A percentile compares a stretch with the other conserved stretches of the same genome.
Conservation (phyloP, 2,888 invertebrate genomes). For the Stenichneumon culpator region DNA sequence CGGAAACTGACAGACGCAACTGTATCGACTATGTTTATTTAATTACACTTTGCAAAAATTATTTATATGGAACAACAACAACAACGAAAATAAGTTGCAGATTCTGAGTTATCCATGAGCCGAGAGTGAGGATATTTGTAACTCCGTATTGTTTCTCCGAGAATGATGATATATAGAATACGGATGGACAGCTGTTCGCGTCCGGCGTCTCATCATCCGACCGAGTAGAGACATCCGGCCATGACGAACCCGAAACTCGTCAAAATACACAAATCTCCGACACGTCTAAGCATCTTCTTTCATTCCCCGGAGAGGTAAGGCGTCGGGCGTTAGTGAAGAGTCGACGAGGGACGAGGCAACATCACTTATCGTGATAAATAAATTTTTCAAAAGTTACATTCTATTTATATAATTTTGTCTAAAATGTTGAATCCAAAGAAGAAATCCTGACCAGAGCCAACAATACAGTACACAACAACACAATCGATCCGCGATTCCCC, state of each 20-base stretch:
- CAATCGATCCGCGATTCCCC: slow-evolving; percentile 67
- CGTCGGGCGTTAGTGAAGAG: slow-evolving; percentile 23
- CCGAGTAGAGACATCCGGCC: slow-evolving; percentile 82
- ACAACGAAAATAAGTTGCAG: background rate
- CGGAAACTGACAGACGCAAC: background rate
- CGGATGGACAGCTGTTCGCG: slow-evolving; percentile 79
- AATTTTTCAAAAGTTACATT: background rate
- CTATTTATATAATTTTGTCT: background rate
- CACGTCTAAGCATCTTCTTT: slow-evolving; percentile 60
- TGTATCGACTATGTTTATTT: background rate
- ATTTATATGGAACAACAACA: background rate
- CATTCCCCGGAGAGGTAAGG: slow-evolving; percentile 37
- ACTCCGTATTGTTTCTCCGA: background rate
- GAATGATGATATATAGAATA: slow-evolving; percentile 12
- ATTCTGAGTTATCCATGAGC: background rate
- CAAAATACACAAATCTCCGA: slow-evolving; percentile 83
- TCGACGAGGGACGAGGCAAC: background rate
- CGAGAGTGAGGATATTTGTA: too few relatives aligned
- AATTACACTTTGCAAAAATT: background rate
- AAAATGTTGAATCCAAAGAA: background rate
- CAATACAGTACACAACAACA: background rate
- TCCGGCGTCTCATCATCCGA: slow-evolving; percentile 72
- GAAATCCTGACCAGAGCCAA: background rate
- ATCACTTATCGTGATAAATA: background rate
- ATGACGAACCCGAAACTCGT: slow-evolving; percentile 80